Conservation (phyloP, 1,140 invertebrate species). For the Saxidomus purpurata region DNA sequence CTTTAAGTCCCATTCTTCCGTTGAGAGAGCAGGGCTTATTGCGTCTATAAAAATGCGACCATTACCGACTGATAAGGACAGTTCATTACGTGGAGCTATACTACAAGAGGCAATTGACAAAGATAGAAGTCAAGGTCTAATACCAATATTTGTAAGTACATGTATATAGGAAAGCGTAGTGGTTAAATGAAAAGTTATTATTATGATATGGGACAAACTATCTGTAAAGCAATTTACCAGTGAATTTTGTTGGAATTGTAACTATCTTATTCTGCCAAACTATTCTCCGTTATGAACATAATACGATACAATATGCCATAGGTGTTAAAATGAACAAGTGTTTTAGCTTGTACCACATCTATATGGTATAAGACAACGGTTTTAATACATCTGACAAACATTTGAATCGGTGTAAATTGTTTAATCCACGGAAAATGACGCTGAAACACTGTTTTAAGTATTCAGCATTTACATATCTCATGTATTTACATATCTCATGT, state of each 20-base stretch:
- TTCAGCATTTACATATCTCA: too few species aligned
- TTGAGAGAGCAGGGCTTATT: conserved; percentile 96
- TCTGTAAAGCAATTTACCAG: not conserved
- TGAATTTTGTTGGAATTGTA: not conserved
- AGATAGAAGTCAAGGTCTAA: conserved; percentile 95
- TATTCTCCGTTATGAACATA: too few species aligned
- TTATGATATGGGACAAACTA: not conserved
- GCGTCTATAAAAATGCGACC: conserved; percentile 88
- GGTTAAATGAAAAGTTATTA: not conserved
- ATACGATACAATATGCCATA: too few species aligned
- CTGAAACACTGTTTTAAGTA: too few species aligned
- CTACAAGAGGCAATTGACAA: conserved; percentile 92
- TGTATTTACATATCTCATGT: too few species aligned
- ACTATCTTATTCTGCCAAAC: too few species aligned
- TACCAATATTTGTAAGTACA: conserved; percentile 97
- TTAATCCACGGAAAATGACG: too few species aligned
- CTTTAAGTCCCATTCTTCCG: conserved; percentile 95
- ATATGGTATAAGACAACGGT: too few species aligned
- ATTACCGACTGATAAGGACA: conserved; percentile 91
- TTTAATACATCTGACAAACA: too few species aligned
- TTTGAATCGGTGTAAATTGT: too few species aligned
- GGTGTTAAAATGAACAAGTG: too few species aligned
- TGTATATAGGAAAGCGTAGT: not conserved
- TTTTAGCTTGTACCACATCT: too few species aligned
- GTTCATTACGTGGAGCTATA: conserved; percentile 93